Percentiles rank a stretch among this genome's conserved stretches.
Conservation (phyloP, 2,113 vertebrate species). For the Dipodomys spectabilis region DNA sequence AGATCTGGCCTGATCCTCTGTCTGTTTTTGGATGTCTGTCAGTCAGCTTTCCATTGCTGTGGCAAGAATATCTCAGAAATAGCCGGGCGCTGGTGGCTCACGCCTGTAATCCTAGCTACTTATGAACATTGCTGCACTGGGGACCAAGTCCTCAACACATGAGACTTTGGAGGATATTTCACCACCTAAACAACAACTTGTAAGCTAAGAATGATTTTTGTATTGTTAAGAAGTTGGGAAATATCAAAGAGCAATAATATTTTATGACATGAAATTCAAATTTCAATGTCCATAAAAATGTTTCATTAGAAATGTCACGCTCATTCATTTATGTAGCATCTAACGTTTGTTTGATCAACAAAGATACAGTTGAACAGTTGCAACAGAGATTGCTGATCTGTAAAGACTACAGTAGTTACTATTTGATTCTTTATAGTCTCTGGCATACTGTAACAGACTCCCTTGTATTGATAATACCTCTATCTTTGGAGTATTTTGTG, state of each 20-base stretch:
- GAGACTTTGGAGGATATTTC: too few species aligned
- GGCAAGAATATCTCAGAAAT: too few species aligned
- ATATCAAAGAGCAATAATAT: neutral
- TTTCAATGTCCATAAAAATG: neutral
- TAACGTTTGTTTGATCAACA: neutral
- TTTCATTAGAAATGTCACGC: neutral
- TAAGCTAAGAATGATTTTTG: neutral
- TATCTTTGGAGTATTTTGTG: neutral
- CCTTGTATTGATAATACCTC: neutral
- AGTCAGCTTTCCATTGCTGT: too few species aligned
- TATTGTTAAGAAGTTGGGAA: neutral
- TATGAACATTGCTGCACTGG: too few species aligned
- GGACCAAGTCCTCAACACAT: too few species aligned
- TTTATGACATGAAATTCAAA: slow-evolving; percentile 35
- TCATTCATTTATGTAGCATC: neutral
- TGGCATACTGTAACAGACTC: neutral
- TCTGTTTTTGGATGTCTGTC: neutral
- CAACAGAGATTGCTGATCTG: neutral
- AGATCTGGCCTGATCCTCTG: neutral
- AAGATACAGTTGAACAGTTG: neutral
- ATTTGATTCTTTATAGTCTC: too few species aligned
- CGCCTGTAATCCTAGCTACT: too few species aligned
- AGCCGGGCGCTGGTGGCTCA: too few species aligned
- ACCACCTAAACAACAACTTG: neutral
- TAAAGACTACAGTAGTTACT: neutral